Percentiles rank a stretch among this genome's conserved stretches.
phyloP scores from a whole-genome alignment of 1,140 invertebrate genomes.

The Venturia canescens region DNA sequence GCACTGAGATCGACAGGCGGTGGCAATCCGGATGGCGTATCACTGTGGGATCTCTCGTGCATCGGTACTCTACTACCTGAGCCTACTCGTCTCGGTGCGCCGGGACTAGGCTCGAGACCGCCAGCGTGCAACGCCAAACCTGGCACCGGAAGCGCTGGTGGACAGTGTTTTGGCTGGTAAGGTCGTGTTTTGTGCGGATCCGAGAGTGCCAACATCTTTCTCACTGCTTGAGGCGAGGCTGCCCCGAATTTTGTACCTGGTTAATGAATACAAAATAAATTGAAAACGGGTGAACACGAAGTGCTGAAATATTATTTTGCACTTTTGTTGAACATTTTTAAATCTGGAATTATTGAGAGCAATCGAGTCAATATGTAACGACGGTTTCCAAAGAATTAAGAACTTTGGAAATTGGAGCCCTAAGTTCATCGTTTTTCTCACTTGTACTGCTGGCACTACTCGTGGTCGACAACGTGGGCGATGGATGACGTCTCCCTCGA shows the following conservation, averaged over 20 bases:
- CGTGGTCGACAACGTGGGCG: constrained; percentile 92
- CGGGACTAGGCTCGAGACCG: constrained; percentile 80
- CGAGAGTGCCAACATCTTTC: constrained; percentile 93
- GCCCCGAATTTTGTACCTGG: constrained; percentile 87
- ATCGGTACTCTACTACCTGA: constrained; percentile 79
- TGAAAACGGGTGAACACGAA: too few relatives aligned
- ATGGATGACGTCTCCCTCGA: constrained; percentile 86
- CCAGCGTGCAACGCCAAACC: constrained; percentile 73
- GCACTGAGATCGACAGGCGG: constrained; percentile 93
- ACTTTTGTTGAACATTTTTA: too few relatives aligned
- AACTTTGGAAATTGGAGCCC: too few relatives aligned
- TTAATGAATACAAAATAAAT: background rate
- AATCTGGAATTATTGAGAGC: too few relatives aligned
- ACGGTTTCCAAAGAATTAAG: too few relatives aligned
- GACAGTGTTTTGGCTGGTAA: constrained; percentile 85
- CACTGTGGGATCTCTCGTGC: constrained; percentile 94
- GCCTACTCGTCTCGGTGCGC: constrained; percentile 83
- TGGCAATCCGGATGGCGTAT: constrained; percentile 86
- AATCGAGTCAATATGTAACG: background rate
- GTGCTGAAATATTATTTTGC: too few relatives aligned
- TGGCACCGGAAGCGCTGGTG: constrained; percentile 75
- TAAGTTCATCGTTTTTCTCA: constrained; percentile 77
- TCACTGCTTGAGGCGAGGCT: constrained; percentile 95
- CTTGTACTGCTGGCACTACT: constrained; percentile 93
- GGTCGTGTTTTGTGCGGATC: constrained; percentile 92